phyloP scores from a whole-genome alignment of 2,797 vertebrate genomes.

The Hydrophis major region DNA sequence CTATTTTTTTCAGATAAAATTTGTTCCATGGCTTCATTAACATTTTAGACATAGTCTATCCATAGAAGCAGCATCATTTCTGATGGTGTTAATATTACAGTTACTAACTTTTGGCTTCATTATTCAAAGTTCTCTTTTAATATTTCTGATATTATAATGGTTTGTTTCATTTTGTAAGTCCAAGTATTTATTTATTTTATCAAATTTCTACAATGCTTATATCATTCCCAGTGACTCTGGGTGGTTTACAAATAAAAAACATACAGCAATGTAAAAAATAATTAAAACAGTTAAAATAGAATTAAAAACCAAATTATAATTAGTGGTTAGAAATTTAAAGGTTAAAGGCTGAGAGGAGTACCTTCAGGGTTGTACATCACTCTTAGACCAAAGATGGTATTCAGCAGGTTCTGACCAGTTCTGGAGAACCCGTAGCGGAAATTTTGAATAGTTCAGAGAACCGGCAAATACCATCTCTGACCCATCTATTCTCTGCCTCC shows the following conservation, averaged over 20 bases:
- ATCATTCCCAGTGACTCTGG: neutral
- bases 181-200: neutral
- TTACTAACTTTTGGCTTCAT: neutral
- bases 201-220: neutral
- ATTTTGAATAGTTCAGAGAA: no score
- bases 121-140: neutral
- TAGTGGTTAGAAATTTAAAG: neutral
- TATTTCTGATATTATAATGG: neutral
- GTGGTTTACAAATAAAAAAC: neutral
- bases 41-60: neutral
- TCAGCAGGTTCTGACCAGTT: no score
- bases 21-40: neutral
- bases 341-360: neutral
- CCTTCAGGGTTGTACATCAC: neutral
- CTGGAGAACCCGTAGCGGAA: no score
- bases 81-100: neutral
- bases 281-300: neutral
- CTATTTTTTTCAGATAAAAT: neutral
- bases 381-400: neutral
- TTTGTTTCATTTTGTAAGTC: neutral
- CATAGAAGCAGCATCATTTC: neutral
- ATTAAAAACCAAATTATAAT: neutral
- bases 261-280: neutral
- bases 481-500: no score
- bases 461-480: no score